Evolutionary conservation across 1,140 invertebrate species (phyloP), one percentile per base, ranked within the genome.

Genomic region (Dufourea novaeangliae): DNA sequence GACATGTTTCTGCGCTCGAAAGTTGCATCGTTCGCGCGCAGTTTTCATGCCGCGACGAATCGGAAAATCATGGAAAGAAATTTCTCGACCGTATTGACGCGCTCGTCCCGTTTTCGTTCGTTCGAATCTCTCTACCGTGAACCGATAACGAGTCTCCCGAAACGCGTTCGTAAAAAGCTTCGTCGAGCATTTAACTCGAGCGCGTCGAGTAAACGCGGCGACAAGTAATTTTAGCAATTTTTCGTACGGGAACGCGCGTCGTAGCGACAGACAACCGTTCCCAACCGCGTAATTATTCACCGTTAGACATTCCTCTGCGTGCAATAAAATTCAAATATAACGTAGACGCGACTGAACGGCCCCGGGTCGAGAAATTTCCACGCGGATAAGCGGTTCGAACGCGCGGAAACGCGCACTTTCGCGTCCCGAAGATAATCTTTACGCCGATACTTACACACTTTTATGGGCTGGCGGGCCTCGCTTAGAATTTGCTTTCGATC

Each of bases 261-360:
- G 41, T 17, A n/a, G 11, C 12, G 29, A 1, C 11, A 44, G 41
- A 1, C 41, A 44, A 2, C 1, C n/a, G 20, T 34, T 54, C n/a
- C 6, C 32, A 37, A 59, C n/a, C 34, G n/a, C 12, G 17, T 29
- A 56, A 67, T 74, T 67, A 56, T 74, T 67, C 64, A 44, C 64
- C 52, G 37, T 68, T 75, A 44, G 50, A 75, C n/a, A 75, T 63
- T 72, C 59, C 59, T 20, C 2, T 12, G 2, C 17, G n/a, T 72
- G 34, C 46, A 68, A 80, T 80, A 81, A 81, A 81, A 68, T 74
- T 46, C 68, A 74, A 61, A 80, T 61, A 32, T 59, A 34, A 32
- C 27, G 20, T 11, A 32, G 46, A 75, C 59, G 57, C 34, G 32
- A 59, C 29, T 29, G 56, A 14, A 14, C 17, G 29, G 56, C 29